Percentiles rank a stretch among this genome's conserved stretches.
These are phyloP conservation scores for Halcyon senegalensis DNA, from an alignment of 2,113 vertebrate species.

Conservation along the genomic window DNA sequence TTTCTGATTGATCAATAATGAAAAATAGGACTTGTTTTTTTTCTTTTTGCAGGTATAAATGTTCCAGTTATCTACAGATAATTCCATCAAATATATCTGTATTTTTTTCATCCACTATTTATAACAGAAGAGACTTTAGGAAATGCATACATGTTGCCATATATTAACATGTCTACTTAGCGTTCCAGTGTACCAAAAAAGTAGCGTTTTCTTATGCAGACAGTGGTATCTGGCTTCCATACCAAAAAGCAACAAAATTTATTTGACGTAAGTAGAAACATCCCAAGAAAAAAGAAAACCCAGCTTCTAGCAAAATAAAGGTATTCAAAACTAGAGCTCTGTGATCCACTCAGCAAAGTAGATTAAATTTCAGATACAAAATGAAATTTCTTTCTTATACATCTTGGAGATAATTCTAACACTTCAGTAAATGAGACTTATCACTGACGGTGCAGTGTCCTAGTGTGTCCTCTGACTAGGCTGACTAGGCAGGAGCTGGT, in stretches of 20 bases:
- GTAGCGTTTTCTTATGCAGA: slow-evolving; percentile 61
- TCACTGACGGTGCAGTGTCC: not conserved
- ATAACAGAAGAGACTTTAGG: slow-evolving; percentile 17
- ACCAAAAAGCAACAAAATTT: slow-evolving; percentile 42
- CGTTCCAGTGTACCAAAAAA: slow-evolving; percentile 42
- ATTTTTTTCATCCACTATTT: slow-evolving; percentile 29
- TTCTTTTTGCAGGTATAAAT: not conserved
- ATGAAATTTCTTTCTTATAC: not conserved
- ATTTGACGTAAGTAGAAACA: slow-evolving; percentile 29
- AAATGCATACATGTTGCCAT: slow-evolving; percentile 24
- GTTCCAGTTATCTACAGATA: not conserved
- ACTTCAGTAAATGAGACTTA: not conserved
- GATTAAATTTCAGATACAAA: not conserved
- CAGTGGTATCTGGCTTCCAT: slow-evolving; percentile 66
- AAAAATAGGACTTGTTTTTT: not conserved
- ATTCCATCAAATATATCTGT: slow-evolving; percentile 17
- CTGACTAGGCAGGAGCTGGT: not conserved
- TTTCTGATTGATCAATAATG: slow-evolving; percentile 10
- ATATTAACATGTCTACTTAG: slow-evolving; percentile 53
- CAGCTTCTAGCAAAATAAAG: slow-evolving; percentile 19
- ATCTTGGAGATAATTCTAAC: not conserved
- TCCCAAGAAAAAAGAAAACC: not conserved
- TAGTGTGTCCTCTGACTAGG: not conserved
- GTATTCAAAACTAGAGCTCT: not conserved
- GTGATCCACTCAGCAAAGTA: not conserved